Evolutionary conservation across 2,888 invertebrate genomes (phyloP).

Genomic region (Prosapia bicincta): DNA sequence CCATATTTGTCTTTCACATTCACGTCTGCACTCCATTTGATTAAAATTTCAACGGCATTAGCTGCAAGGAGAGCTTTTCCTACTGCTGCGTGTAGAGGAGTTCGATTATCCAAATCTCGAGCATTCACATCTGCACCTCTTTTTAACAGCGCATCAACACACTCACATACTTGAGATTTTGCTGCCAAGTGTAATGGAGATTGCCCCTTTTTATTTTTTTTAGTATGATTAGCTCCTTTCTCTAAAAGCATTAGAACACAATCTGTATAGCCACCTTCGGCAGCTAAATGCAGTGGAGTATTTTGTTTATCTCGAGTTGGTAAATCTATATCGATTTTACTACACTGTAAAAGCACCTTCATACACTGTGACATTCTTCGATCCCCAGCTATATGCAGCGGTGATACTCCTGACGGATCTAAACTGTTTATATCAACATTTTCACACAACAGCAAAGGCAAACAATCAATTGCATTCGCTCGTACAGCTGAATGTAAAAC

Average conservation of each 20-base stretch:
- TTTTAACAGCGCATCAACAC: slow-evolving; percentile 72
- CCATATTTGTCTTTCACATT: slow-evolving; percentile 83
- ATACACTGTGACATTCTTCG: slow-evolving; percentile 63
- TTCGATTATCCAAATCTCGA: slow-evolving; percentile 75
- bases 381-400: slow-evolving; percentile 78
- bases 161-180: slow-evolving; percentile 73
- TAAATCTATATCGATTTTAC: slow-evolving; percentile 66
- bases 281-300: slow-evolving; percentile 79
- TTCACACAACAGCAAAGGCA: slow-evolving; percentile 68
- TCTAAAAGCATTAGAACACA: slow-evolving; percentile 71
- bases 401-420: slow-evolving; percentile 64
- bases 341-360: slow-evolving; percentile 65
- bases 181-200: slow-evolving; percentile 84
- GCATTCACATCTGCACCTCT: slow-evolving; percentile 75
- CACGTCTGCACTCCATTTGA: slow-evolving; percentile 77
- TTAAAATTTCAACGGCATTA: slow-evolving; percentile 71
- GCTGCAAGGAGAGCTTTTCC: slow-evolving; percentile 79
- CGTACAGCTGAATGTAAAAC: slow-evolving; percentile 81
- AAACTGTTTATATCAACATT: slow-evolving; percentile 73
- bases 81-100: slow-evolving; percentile 78
- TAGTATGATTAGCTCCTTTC: slow-evolving; percentile 70
- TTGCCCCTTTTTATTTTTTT: slow-evolving; percentile 74
- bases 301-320: slow-evolving; percentile 71
- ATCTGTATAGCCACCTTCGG: slow-evolving; percentile 81
- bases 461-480: slow-evolving; percentile 77